phyloP scores from a whole-genome alignment of 2,113 vertebrate genomes.

The Andinoacara biseriatus region DNA sequence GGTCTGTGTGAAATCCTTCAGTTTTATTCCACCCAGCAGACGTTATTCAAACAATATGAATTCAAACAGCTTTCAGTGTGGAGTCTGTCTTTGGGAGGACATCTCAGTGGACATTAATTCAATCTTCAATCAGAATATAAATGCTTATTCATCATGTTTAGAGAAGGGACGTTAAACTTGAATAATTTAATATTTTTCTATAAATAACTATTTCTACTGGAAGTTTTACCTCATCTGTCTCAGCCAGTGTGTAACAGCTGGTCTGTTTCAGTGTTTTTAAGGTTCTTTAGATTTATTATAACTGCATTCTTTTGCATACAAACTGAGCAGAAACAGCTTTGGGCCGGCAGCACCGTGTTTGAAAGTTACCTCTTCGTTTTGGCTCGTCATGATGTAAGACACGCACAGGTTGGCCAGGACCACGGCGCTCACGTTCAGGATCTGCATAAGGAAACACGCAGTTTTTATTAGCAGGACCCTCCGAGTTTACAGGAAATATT shows the following conservation, averaged over 20 bases:
- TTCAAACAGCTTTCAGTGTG: background rate
- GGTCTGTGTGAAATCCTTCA: background rate
- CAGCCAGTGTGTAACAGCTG: background rate
- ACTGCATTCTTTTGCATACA: fast-evolving
- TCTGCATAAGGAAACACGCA: conserved; percentile 67
- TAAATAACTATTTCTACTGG: background rate
- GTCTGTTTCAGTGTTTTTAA: background rate
- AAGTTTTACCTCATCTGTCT: background rate
- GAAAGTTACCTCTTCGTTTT: conserved; percentile 89
- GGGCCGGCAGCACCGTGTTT: background rate
- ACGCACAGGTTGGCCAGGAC: conserved; percentile 96
- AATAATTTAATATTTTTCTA: background rate
- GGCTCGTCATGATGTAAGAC: conserved; percentile 95
- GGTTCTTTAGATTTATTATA: background rate
- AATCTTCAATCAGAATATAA: background rate
- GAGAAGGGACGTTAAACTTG: background rate
- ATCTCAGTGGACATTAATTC: background rate
- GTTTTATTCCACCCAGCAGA: background rate
- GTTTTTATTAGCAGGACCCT: background rate
- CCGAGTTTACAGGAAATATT: background rate
- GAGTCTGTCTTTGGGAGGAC: background rate
- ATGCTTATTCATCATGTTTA: background rate
- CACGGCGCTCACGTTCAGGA: conserved; percentile 91
- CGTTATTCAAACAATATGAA: too few relatives aligned
- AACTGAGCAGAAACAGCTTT: fast-evolving